Base-by-base conservation (phyloP, 1,140 invertebrate species). In the Atta colombica region DNA sequence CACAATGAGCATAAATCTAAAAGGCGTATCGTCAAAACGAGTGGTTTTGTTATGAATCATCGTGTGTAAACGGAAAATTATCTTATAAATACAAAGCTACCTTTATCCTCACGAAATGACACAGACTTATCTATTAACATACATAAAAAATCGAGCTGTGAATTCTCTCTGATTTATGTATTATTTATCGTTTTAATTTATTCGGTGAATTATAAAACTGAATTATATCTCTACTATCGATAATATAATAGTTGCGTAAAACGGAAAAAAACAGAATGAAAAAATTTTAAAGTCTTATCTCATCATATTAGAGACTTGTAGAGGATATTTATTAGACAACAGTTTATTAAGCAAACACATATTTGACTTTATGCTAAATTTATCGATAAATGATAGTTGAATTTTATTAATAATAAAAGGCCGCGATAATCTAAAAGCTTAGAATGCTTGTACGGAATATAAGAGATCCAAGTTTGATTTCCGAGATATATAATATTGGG, bases 81-180 rank as follows among this genome's bases (percentile, higher is more conserved):
- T 82, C 18, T 63, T 5, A 14, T 18, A 72, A 72, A 82, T 25
- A 18, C 16, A 49, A 74, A 84, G 55, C 14, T 84, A 84, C n/a
- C 69, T 84, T 75, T 84, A 55, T 51, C 1, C 25, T 68, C 7
- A 49, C n/a, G 16, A 74, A 82, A 3, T 49, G 31, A 71, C 16
- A 12, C 7, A 45, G 21, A 1, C 35, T 45, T 35, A 14, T 53
- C 12, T n/a, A n/a, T 71, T 28, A 71, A 68, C 14, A 45, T 6
- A 39, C 7, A 3, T 55, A 58, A 0, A 12, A n/a, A 61, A 53
- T 74, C 51, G 18, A 85, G 8, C 39, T 51, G 16, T 18, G 2
- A 74, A 58, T 8, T 7, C 3, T 39, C 21, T 69, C n/a, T 16
- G 16, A 51, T 28, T 71, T 28, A 14, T 14, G 16, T 18, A 8